phyloP scores from a whole-genome alignment of 2,113 vertebrate species.

The Connochaetes taurinus region DNA sequence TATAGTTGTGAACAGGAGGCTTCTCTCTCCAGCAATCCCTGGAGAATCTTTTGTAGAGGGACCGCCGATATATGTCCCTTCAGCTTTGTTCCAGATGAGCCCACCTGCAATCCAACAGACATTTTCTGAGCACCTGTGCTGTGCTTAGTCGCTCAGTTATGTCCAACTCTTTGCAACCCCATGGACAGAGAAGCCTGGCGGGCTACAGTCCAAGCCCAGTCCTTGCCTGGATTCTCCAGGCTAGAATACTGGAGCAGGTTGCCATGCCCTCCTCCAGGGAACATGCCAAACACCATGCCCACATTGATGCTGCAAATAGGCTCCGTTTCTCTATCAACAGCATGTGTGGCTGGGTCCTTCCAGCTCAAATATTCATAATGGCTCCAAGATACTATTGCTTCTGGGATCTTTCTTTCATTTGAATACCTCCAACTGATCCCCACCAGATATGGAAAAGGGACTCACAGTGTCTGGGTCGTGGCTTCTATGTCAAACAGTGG shows the following conservation, averaged over 20 bases:
- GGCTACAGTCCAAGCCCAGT: neutral
- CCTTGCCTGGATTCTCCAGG: neutral
- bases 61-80: neutral
- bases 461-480: neutral
- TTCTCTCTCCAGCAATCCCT: neutral
- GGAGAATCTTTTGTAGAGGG: neutral
- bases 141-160: neutral
- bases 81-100: neutral
- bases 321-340: neutral
- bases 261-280: neutral
- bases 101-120: neutral
- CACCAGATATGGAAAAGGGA: neutral
- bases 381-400: neutral
- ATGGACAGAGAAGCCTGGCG: neutral
- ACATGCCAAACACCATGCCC: neutral
- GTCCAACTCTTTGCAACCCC: neutral
- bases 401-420: neutral
- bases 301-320: neutral
- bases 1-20: neutral
- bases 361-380: neutral
- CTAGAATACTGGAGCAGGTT: neutral
- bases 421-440: neutral
- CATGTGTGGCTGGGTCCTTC: neutral
- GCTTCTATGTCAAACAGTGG: neutral
- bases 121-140: neutral